Evolutionary conservation across 2,797 vertebrate species (phyloP), one percentile per base, ranked within the genome.

Genomic region (Hydrocynus forskahlii): DNA sequence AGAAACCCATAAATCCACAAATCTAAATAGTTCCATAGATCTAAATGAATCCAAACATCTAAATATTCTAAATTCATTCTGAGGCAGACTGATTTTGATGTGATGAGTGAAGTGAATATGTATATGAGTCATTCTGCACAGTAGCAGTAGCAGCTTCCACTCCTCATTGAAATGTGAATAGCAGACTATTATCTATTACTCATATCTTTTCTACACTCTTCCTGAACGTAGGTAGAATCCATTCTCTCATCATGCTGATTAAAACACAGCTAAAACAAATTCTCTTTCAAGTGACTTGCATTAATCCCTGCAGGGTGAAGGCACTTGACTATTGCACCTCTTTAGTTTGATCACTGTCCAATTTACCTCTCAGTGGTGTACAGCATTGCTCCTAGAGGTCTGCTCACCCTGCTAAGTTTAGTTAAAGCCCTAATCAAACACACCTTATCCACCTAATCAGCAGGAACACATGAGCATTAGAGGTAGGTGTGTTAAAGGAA

Each of bases 261-360:
- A 54, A 72, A 54, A 16, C 48, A 72, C 7, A 21, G 43, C 5
- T 69, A 10, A 50, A 40, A 13, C 10, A 52, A 52, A 52, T 4
- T 40, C 12, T 38, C 5, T 23, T 70, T 0, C 45, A 70, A 48
- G 67, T 48, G 67, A 54, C 43, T 23, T 14, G 21, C 23, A 23
- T 55, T 55, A 72, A 71, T 21, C 23, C 50, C 25, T 72, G 25
- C 16, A 55, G 29, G 70, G 9, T 74, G 6, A 38, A 74, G 71
- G 54, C 54, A 74, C 23, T 64, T 68, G 68, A 75, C 72, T 75
- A 62, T 72, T 70, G 73, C 77, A 66, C 69, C 13, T 83, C 48
- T 57, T 71, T 60, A 25, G 50, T 71, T 79, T 25, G 29, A 73
- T 64, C 21, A 45, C 17, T 9, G 5, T 78, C 35, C 8, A 67